Conservation (phyloP, 2,113 vertebrate species). For the Coreoperca whiteheadi region DNA sequence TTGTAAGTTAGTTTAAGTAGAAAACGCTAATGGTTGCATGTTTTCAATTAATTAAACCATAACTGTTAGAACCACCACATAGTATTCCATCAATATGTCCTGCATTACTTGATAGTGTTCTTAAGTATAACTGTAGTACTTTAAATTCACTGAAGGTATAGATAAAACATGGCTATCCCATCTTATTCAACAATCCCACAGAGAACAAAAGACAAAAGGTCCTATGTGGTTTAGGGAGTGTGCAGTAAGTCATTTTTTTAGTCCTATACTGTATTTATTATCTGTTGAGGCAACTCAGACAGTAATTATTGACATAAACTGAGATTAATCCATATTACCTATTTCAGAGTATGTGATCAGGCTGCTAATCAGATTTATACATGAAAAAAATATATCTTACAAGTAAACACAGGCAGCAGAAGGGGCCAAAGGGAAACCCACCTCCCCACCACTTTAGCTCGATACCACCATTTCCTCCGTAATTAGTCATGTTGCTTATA, state of each 20-base stretch:
- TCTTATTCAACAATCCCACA: neutral
- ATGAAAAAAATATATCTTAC: slow-evolving; percentile 19
- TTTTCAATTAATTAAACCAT: neutral
- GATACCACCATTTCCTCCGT: slow-evolving; percentile 61
- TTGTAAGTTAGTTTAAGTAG: neutral
- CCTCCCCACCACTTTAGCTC: slow-evolving; percentile 57
- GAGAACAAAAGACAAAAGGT: neutral
- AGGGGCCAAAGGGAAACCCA: slow-evolving; percentile 58
- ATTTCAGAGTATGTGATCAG: slow-evolving; percentile 27
- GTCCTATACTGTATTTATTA: neutral
- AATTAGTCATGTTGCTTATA: slow-evolving; percentile 74
- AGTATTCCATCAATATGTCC: neutral
- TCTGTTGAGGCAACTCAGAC: slow-evolving; percentile 3
- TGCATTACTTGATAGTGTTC: neutral
- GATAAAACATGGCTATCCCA: neutral
- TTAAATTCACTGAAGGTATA: neutral
- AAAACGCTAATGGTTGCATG: neutral
- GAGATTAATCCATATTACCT: slow-evolving; percentile 9
- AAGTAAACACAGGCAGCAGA: slow-evolving; percentile 52
- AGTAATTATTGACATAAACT: neutral
- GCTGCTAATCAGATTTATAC: slow-evolving; percentile 29
- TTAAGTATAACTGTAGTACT: neutral
- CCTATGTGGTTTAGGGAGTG: neutral
- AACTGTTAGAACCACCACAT: neutral
- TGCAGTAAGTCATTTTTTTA: neutral